These are phyloP conservation scores for Schizothorax lantsangensis DNA, from an alignment of 2,797 vertebrate genomes.

Conservation along the genomic window DNA sequence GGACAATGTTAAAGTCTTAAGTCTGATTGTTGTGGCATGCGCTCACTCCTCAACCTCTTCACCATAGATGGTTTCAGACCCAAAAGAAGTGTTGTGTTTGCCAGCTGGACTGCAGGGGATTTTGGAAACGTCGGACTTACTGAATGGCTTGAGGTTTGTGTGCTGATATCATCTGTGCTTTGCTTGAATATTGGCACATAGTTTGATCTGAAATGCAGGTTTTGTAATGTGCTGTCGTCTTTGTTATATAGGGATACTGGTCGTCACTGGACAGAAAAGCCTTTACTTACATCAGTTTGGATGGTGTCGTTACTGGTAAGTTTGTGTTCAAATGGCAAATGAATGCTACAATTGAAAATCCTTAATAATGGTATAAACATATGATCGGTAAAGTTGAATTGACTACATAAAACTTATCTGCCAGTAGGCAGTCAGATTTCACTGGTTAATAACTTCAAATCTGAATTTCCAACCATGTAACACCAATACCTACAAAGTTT, in stretches of 20 bases:
- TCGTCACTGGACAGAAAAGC: constrained; percentile 83
- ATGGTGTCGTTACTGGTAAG: constrained; percentile 86
- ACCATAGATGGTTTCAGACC: constrained; percentile 84
- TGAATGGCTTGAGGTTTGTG: constrained; percentile 92
- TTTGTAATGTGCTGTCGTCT: constrained; percentile 28
- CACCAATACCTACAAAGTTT: no score
- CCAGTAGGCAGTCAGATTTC: no score
- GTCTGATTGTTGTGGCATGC: not conserved
- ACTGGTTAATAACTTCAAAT: no score
- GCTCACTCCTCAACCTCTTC: not conserved
- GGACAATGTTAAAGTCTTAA: not conserved
- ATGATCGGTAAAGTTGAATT: not conserved
- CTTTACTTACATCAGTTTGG: constrained; percentile 90
- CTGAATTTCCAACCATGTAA: not conserved
- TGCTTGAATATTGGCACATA: not conserved
- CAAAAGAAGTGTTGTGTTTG: constrained; percentile 90
- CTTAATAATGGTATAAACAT: not conserved
- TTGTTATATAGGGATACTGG: constrained; percentile 82
- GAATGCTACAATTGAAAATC: not conserved
- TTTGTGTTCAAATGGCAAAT: not conserved
- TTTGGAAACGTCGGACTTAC: constrained; percentile 91
- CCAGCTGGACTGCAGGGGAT: constrained; percentile 93
- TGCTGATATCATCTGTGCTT: not conserved
- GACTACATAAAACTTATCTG: no score
- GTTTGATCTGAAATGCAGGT: not conserved